phyloP scores from a whole-genome alignment of 2,888 invertebrate species.

The Xylophagus ater region DNA sequence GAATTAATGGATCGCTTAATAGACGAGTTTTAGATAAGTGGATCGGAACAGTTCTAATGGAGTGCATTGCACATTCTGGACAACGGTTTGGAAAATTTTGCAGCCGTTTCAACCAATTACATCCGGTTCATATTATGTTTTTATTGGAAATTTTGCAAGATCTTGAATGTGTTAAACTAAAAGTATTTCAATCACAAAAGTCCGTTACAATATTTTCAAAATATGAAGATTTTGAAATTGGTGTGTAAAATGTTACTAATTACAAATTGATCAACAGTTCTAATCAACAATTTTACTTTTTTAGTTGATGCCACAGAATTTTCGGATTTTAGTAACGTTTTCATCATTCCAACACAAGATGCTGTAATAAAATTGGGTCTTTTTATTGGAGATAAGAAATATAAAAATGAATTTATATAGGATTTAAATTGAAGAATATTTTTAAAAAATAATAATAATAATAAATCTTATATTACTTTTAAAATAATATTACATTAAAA shows the following conservation, averaged over 20 bases:
- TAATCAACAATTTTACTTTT: conserved; percentile 17
- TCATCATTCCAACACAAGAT: conserved; percentile 41
- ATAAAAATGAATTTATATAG: conserved; percentile 43
- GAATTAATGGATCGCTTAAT: conserved; percentile 61
- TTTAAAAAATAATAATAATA: too few relatives aligned
- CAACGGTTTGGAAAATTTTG: conserved; percentile 44
- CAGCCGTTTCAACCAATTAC: conserved; percentile 51
- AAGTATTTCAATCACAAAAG: conserved; percentile 27
- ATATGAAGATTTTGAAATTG: conserved; percentile 29
- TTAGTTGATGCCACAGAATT: conserved; percentile 39
- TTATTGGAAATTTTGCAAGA: conserved; percentile 44
- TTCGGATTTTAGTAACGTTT: conserved; percentile 41
- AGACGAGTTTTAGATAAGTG: conserved; percentile 54
- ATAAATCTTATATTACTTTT: too few relatives aligned
- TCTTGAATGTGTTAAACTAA: conserved; percentile 44
- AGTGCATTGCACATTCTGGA: conserved; percentile 53
- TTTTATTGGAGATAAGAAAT: conserved; percentile 48
- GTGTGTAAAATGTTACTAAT: too few relatives aligned
- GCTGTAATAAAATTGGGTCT: conserved; percentile 43
- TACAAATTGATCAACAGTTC: conserved; percentile 9
- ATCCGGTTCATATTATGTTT: conserved; percentile 44
- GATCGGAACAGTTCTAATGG: conserved; percentile 53
- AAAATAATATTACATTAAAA: too few relatives aligned
- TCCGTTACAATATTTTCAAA: conserved; percentile 41
- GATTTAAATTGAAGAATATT: too few relatives aligned